These are phyloP conservation scores for Drosophila percnosoma DNA, from an alignment of 2,888 invertebrate species.

Conservation along the genomic window DNA sequence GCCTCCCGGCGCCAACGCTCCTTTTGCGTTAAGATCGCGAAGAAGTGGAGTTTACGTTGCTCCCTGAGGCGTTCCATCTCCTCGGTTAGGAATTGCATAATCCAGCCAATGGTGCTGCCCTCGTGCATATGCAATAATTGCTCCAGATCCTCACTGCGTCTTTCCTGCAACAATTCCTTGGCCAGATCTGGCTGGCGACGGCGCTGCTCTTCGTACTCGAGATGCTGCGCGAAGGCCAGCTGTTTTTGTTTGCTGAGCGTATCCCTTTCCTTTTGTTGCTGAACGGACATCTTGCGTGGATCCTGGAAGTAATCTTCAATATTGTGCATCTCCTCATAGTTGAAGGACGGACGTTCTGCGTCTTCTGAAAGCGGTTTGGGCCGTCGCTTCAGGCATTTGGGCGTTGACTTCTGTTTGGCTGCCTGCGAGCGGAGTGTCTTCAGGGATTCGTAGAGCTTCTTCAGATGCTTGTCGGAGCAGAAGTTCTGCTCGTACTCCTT, in stretches of 20 bases:
- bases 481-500: conserved; percentile 83
- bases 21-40: conserved; percentile 91
- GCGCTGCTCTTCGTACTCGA: background rate
- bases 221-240: conserved; percentile 24
- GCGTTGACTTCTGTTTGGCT: conserved; percentile 61
- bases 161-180: conserved; percentile 71
- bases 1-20: conserved; percentile 92
- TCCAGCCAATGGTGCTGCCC: conserved; percentile 89
- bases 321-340: conserved; percentile 26
- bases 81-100: conserved; percentile 91
- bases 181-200: conserved; percentile 15
- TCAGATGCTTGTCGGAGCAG: conserved; percentile 80
- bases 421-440: conserved; percentile 71
- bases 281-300: background rate
- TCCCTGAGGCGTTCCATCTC: conserved; percentile 91
- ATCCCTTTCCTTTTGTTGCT: rapidly evolving
- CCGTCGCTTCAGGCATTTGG: conserved; percentile 72
- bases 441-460: conserved; percentile 81
- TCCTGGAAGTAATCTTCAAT: conserved; percentile 13
- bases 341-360: conserved; percentile 2
- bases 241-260: background rate
- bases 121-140: conserved; percentile 88
- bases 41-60: conserved; percentile 92
- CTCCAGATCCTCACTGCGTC: conserved; percentile 72
- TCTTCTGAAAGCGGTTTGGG: conserved; percentile 1